Evolutionary conservation across 2,113 vertebrate genomes (phyloP), one percentile per base, ranked within the genome.

Genomic region (Megaceryle maxima): DNA sequence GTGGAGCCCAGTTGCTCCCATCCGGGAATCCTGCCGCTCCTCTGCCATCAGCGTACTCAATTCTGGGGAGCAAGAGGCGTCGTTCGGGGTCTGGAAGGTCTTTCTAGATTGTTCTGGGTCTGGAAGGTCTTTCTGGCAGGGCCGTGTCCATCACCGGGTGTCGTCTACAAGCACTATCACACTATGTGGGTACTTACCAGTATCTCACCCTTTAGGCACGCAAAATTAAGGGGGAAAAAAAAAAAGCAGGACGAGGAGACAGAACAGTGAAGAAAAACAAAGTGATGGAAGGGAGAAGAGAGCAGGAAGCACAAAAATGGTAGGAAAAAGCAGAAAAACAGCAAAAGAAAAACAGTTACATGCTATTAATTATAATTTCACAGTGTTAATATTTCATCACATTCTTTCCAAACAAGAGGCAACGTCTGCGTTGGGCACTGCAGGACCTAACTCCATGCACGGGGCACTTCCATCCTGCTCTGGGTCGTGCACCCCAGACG

Each of bases 331-430:
- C 97, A 96, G 97, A 96, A 97, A 95, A 98, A 98, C 94, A 98
- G 90, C 96, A 97, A 97, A 97, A 98, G 96, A 98, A 97, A 98
- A 98, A 97, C 97, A 98, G 98, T 98, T 97, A 99, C 99, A 99
- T 99, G 99, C 99, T 97, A 99, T 99, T 99, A 99, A 98, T 98
- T 97, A 97, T 98, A 98, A 98, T 98, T 97, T 97, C 97, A 98
- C 92, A 97, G 98, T 92, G 98, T 98, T 98, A 98, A 98, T 98
- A 91, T 86, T 92, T 96, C 97, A 97, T 97, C 87, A 96, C 96
- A 83, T 90, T 94, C 48, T 92, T 79, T 59, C 39, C 83, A 93
- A 97, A 97, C 70, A 70, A 94, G 93, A 96, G 91, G 96, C 93
- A 91, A 91, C 69, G 75, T 55, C 97, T 56, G 62, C 67, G 86